Conservation (phyloP, 2,113 vertebrate genomes). For the Melanerpes aurifrons region DNA sequence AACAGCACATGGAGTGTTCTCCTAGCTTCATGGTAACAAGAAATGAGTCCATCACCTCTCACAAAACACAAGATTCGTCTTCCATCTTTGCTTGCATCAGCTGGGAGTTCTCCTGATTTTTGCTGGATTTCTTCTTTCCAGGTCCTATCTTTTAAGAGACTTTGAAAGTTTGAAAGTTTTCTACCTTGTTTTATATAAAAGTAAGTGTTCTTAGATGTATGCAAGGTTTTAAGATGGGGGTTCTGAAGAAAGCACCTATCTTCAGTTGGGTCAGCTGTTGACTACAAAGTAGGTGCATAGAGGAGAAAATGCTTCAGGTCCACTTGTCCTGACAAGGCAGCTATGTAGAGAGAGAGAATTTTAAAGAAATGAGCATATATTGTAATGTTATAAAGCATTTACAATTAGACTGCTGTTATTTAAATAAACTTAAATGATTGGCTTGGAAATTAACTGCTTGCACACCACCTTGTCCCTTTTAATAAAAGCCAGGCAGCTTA, state of each 20-base stretch:
- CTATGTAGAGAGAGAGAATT: neutral
- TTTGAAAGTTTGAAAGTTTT: neutral
- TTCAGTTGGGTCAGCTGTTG: neutral
- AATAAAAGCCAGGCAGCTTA: neutral
- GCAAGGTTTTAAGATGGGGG: neutral
- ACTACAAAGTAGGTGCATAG: neutral
- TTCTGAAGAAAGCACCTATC: neutral
- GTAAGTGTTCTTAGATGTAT: neutral
- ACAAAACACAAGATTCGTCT: neutral
- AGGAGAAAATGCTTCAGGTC: neutral
- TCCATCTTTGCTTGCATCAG: neutral
- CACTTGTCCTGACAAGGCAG: neutral
- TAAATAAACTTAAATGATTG: neutral
- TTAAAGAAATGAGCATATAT: neutral
- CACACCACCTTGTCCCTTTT: neutral
- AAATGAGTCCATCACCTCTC: neutral
- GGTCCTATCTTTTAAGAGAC: neutral
- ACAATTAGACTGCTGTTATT: neutral
- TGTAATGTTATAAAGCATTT: neutral
- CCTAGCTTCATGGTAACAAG: neutral
- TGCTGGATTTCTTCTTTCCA: neutral
- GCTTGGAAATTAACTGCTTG: neutral
- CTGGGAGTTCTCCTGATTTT: neutral
- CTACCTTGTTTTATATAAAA: neutral
- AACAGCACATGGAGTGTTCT: neutral